Evolutionary conservation across 2,113 vertebrate genomes (phyloP), one percentile per base, ranked within the genome.

Genomic region (Fukomys damarensis): DNA sequence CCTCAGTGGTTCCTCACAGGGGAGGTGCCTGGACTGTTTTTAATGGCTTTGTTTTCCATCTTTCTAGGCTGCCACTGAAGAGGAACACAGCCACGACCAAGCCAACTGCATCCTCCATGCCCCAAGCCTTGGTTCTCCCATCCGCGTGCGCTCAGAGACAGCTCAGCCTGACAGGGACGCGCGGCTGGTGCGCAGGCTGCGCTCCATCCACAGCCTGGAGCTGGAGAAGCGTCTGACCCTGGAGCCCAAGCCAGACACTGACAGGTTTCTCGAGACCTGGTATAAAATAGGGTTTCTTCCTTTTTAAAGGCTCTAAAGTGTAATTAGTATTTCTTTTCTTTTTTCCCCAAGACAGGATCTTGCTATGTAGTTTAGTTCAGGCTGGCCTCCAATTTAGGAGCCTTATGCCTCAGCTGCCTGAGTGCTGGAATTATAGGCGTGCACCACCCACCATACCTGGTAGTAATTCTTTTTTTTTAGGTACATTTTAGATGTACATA

Each of bases 151-250:
- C 56, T 99, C 99, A 7, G 99, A 99, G 96, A 99, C 98, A 86
- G 98, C 98, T 52, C 99, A 99, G 74, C 98, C 98, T n/a, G 99
- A 99, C 82, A 98, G 99, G 81, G 99, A 99, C 35, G 98, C 99
- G 30, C 99, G 99, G 0, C 98, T 99, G 91, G 98, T 99, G 97
- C 99, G 99, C 30, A 99, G 99, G 97, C 98, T 99, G 46, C 99
- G 99, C 81, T 99, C 99, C 85, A 99, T 99, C 92, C 99, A 99
- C 98, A 99, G 99, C 98, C 99, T 99, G 96, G 99, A 99, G 94
- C 98, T 99, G 97, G 99, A 99, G 98, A 99, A 99, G 96, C 99
- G 98, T 83, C 98, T 99, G 66, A 99, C 98, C 0, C 95, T 99
- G 93, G 99, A 99, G 97, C 98, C 99, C 83, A 99, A 99, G 96